Evolutionary conservation across 2,888 invertebrate species (phyloP).

Genomic region (Drosophila pegasa): DNA sequence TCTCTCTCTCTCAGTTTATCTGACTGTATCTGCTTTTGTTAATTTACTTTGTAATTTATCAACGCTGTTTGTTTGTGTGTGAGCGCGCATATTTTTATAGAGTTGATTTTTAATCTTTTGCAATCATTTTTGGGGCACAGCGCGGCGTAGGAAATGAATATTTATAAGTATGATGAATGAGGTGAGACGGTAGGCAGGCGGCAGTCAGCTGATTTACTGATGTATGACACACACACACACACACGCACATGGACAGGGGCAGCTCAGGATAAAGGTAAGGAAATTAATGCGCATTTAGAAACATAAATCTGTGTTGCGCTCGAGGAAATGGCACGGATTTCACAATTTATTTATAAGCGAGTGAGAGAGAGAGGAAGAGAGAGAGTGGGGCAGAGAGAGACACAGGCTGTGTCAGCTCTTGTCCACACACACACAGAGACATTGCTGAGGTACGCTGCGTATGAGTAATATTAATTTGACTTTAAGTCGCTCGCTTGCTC

Average conservation of each 20-base stretch:
- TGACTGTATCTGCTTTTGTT: constrained; percentile 52
- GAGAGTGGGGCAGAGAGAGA: constrained; percentile 3
- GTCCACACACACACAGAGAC: constrained; percentile 11
- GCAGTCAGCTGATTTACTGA: constrained; percentile 76
- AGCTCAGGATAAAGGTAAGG: constrained; percentile 74
- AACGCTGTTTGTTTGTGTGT: constrained; percentile 46
- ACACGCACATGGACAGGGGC: constrained; percentile 12
- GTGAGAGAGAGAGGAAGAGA: constrained; percentile 1
- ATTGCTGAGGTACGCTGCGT: constrained; percentile 49
- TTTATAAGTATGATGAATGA: constrained; percentile 81
- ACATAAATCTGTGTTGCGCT: constrained; percentile 74
- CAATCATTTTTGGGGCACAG: constrained; percentile 70
- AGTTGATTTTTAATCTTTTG: constrained; percentile 83
- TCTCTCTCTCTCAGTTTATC: constrained; percentile 5
- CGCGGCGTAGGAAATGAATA: constrained; percentile 71
- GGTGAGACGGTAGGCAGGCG: constrained; percentile 48
- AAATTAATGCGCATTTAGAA: constrained; percentile 80
- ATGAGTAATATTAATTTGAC: constrained; percentile 78
- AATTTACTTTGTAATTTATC: constrained; percentile 82
- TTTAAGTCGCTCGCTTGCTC: constrained; percentile 62
- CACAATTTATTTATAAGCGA: constrained; percentile 65
- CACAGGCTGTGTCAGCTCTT: constrained; percentile 28
- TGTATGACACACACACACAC: constrained; percentile 61
- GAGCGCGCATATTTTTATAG: constrained; percentile 69
- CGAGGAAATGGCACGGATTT: constrained; percentile 72